Conservation (phyloP, 1,140 invertebrate genomes). For the Musca domestica region DNA sequence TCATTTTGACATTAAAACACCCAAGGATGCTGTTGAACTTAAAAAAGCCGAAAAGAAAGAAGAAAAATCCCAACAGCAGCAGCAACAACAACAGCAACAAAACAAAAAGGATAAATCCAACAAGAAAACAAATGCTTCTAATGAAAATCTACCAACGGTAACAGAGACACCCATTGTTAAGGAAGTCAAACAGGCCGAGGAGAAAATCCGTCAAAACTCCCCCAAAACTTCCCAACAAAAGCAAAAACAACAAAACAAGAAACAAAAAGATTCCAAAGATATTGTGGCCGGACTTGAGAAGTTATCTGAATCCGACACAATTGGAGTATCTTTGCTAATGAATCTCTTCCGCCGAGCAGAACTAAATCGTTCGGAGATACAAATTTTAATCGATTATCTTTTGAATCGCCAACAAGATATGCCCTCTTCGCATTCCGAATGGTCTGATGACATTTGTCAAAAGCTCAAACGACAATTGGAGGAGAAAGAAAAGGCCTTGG, state of each 20-base stretch:
- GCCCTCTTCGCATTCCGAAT: conserved; percentile 71
- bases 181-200: conserved; percentile 47
- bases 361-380: conserved; percentile 79
- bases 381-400: conserved; percentile 82
- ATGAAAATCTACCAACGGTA: conserved; percentile 22
- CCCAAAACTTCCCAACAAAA: conserved; percentile 45
- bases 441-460: conserved; percentile 83
- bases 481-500: conserved; percentile 73
- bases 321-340: conserved; percentile 65
- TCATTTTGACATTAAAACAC: conserved; percentile 74
- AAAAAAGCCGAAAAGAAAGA: conserved; percentile 47
- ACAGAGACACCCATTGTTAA: conserved; percentile 36
- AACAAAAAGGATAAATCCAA: conserved; percentile 25
- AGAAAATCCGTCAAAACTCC: conserved; percentile 43
- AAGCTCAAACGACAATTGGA: conserved; percentile 83
- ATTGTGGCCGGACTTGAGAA: conserved; percentile 42
- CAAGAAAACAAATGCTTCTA: conserved; percentile 19
- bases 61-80: conserved; percentile 51
- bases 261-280: conserved; percentile 44
- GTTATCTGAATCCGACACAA: conserved; percentile 40
- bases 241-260: conserved; percentile 34
- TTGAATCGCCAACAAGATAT: conserved; percentile 83
- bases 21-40: conserved; percentile 78
- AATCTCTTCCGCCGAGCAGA: conserved; percentile 74
- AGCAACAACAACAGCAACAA: conserved; percentile 42